phyloP scores from a whole-genome alignment of 53 echinoderm and acorn worm species.

The Apostichopus leukothele region DNA sequence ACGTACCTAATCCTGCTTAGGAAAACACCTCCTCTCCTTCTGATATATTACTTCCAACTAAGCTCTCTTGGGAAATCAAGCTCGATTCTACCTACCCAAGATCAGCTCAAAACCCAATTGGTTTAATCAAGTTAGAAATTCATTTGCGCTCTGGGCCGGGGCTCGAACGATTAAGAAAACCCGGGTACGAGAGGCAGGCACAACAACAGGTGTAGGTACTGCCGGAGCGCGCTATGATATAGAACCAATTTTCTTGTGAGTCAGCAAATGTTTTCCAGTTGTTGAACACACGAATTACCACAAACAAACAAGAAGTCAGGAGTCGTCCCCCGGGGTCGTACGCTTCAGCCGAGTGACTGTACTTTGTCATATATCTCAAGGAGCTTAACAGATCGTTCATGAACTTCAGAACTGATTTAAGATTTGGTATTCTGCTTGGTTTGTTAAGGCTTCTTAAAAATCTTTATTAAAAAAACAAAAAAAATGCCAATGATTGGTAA shows the following conservation, averaged over 20 bases:
- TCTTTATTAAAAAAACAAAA: not conserved
- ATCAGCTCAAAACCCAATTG: conserved; percentile 56
- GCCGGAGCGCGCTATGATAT: conserved; percentile 19
- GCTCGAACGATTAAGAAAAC: conserved; percentile 32
- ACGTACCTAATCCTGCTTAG: conserved; percentile 42
- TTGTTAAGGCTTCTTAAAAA: not conserved
- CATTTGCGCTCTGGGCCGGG: conserved; percentile 53
- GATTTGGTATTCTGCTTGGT: not conserved
- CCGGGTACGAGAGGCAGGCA: conserved; percentile 11
- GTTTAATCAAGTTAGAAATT: conserved; percentile 57
- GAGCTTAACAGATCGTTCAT: conserved; percentile 44
- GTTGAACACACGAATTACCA: conserved; percentile 55
- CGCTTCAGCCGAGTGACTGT: conserved; percentile 22
- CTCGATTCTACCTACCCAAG: conserved; percentile 24
- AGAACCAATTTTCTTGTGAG: conserved; percentile 53
- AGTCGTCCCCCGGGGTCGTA: conserved; percentile 20
- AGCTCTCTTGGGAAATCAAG: conserved; percentile 50
- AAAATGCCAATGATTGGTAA: not conserved
- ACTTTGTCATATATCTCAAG: conserved; percentile 21
- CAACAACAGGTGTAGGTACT: conserved; percentile 52
- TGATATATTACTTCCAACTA: conserved; percentile 50
- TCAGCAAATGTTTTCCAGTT: conserved; percentile 55
- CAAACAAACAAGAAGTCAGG: conserved; percentile 48
- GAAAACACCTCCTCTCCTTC: conserved; percentile 34
- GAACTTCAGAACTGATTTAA: conserved; percentile 6